Percentiles rank a stretch among this genome's conserved stretches.
phyloP scores from a whole-genome alignment of 2,888 invertebrate species.

The Lathronympha strigana region DNA sequence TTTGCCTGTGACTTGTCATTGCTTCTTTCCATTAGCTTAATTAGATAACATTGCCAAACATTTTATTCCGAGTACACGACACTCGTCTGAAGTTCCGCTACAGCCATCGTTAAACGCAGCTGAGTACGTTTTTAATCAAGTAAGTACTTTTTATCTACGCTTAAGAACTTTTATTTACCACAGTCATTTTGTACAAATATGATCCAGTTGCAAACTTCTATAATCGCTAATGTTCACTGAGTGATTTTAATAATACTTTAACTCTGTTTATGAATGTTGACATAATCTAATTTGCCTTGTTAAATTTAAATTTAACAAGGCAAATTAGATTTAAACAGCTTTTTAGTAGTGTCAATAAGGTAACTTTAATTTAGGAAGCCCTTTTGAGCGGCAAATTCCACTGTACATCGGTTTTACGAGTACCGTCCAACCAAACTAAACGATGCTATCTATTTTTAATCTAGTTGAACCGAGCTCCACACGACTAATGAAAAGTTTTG shows the following conservation, averaged over 20 bases:
- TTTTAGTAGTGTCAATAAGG: not conserved
- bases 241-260: too few species aligned
- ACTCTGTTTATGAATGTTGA: not conserved
- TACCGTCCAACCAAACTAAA: not conserved
- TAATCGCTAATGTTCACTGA: not conserved
- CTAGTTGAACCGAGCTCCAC: constrained; percentile 21
- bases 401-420: not conserved
- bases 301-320: not conserved
- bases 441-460: constrained; percentile 33
- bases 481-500: constrained; percentile 23
- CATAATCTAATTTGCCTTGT: not conserved
- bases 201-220: constrained; percentile 13
- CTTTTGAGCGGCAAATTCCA: constrained; percentile 13
- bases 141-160: constrained; percentile 32
- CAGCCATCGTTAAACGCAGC: constrained; percentile 40
- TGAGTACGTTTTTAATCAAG: constrained; percentile 40
- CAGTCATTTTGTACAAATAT: not conserved
- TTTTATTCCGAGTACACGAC: constrained; percentile 45
- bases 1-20: constrained; percentile 46
- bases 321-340: not conserved
- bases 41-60: constrained; percentile 62
- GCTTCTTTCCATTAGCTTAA: constrained; percentile 66
- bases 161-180: not conserved
- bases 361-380: constrained; percentile 2
- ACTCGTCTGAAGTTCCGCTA: constrained; percentile 34